Evolutionary conservation across 2,797 vertebrate genomes (phyloP).

Genomic region (Cryptoblepharus egeriae): DNA sequence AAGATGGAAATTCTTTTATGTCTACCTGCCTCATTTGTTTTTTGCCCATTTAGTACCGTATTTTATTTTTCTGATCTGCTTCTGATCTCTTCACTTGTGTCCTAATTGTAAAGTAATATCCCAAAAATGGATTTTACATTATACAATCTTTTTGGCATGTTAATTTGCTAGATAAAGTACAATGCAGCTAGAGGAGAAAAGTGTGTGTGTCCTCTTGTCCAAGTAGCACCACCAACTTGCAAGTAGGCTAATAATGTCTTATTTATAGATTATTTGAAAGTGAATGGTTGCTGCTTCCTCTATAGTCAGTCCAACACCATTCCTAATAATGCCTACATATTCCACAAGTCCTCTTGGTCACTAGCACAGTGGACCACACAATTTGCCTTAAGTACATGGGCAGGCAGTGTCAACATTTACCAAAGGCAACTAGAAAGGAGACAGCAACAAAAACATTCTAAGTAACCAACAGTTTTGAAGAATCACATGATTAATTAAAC

Average conservation of each 20-base stretch:
- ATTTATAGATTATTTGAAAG: neutral
- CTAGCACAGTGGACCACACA: neutral
- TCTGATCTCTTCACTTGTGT: neutral
- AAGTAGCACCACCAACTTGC: neutral
- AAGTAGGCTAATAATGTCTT: neutral
- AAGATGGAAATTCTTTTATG: neutral
- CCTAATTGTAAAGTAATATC: neutral
- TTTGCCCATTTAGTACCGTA: neutral
- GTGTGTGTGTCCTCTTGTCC: neutral
- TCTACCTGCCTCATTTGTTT: neutral
- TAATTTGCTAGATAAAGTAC: neutral
- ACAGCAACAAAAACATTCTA: neutral
- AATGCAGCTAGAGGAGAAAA: neutral
- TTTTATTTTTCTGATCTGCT: neutral
- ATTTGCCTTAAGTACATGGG: neutral
- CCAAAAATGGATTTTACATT: neutral
- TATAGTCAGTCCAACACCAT: neutral
- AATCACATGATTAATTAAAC: neutral
- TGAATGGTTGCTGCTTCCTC: neutral
- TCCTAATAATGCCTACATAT: neutral
- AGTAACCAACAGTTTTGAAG: neutral
- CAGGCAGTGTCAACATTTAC: neutral
- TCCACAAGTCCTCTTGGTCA: neutral
- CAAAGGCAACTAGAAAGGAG: neutral
- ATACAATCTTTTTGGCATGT: neutral